Conservation (phyloP, 64 coral and sea anemone genomes). For the Cladopsammia gracilis region DNA sequence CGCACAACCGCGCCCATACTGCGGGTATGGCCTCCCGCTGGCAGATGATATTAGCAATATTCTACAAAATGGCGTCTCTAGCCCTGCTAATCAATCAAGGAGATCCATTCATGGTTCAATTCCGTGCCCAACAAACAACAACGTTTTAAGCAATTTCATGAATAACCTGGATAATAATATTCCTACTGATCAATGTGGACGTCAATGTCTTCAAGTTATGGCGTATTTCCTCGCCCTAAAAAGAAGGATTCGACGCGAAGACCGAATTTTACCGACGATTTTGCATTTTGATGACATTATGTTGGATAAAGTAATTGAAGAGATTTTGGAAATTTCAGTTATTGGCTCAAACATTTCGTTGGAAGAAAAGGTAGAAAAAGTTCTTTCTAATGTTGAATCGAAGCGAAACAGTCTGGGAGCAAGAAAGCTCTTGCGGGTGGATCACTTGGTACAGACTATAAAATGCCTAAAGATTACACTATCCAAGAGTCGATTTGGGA, state of each 20-base stretch:
- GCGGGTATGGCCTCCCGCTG: not conserved
- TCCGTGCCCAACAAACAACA: not conserved
- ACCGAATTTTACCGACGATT: constrained; percentile 1
- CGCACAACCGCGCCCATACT: not conserved
- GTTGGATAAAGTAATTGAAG: not conserved
- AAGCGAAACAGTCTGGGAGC: not conserved
- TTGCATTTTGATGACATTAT: too few species aligned
- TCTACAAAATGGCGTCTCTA: not conserved
- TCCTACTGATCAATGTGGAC: not conserved
- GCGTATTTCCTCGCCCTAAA: not conserved
- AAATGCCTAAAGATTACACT: not conserved
- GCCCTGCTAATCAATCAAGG: not conserved
- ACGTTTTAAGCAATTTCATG: not conserved
- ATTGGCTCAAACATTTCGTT: not conserved
- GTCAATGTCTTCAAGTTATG: not conserved
- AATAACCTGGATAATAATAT: not conserved
- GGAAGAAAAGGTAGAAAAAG: not conserved
- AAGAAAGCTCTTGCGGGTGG: not conserved
- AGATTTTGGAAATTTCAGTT: constrained; percentile 8
- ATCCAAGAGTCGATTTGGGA: not conserved
- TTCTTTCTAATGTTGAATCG: not conserved
- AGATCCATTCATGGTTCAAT: not conserved
- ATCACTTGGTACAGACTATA: not conserved
- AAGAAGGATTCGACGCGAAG: not conserved
- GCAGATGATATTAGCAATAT: not conserved